Evolutionary conservation across 2,113 vertebrate genomes (phyloP), one percentile per base, ranked within the genome.

Genomic region (Prinia subflava): DNA sequence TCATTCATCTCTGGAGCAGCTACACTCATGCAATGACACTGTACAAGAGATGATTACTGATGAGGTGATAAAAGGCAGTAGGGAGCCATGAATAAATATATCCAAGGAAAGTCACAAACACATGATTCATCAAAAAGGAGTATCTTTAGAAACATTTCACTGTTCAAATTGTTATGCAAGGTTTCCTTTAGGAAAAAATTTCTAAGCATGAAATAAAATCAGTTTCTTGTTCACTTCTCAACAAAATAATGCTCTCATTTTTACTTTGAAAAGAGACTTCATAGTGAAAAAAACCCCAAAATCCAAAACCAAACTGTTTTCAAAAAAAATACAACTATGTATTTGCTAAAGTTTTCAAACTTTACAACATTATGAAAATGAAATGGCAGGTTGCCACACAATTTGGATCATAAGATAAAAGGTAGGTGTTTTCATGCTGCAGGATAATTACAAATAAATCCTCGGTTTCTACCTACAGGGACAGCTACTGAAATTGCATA

Each of bases 41-140:
- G 75, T 60, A 76, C 88, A 76, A 62, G 63, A 44, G 37, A 44
- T 79, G 81, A 79, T 87, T 95, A 82, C 87, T 87, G 74, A 94
- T 76, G 70, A 93, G 67, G 82, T 88, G 85, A 93, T 73, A 76
- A 93, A 95, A 96, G 44, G 52, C 65, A 84, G 52, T 20, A 84
- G 73, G 52, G 50, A 92, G 9, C 30, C 42, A 64, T 79, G 81
- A 82, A 87, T 94, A 91, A 94, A 89, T 68, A 55, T 82, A 78
- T n/a, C 42, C 82, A 56, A 56, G 42, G 69, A 92, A 92, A 69
- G 70, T 75, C 65, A 91, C 52, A 94, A 95, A 82, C 53, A 93
- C 22, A 52, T 68, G 93, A 91, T 74, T 89, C 65, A 85, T 91
- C 65, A 79, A 41, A 95, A 93, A 64, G 42, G 53, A 67, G 35